phyloP scores from a whole-genome alignment of 2,888 invertebrate genomes.

The Timema cristinae region DNA sequence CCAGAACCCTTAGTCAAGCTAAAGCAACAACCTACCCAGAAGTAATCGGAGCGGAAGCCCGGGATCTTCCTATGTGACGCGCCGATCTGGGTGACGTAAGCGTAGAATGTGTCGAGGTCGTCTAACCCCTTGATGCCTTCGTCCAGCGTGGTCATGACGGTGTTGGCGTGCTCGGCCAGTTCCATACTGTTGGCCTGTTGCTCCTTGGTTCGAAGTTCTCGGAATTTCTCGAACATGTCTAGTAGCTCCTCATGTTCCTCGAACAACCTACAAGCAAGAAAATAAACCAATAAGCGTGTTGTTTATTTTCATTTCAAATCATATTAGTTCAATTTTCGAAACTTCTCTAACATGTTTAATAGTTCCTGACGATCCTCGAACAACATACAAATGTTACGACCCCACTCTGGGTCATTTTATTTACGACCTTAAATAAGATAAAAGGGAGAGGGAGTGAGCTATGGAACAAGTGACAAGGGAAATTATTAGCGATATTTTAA shows the following conservation, averaged over 20 bases:
- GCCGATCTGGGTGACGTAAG: conserved; percentile 77
- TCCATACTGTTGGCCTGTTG: conserved; percentile 78
- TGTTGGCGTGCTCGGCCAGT: conserved; percentile 80
- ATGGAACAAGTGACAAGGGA: too few species aligned
- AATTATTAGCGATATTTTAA: too few species aligned
- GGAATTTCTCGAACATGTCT: conserved; percentile 76
- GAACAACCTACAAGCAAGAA: conserved; percentile 65
- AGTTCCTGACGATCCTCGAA: conserved; percentile 82
- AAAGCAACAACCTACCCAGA: conserved; percentile 65
- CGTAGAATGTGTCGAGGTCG: conserved; percentile 78
- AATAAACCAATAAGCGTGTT: not conserved
- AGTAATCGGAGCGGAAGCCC: conserved; percentile 80
- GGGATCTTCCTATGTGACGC: conserved; percentile 78
- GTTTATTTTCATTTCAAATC: not conserved
- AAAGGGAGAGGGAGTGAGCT: too few species aligned
- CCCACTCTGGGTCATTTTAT: too few species aligned
- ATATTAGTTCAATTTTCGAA: conserved; percentile 58
- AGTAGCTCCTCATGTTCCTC: conserved; percentile 78
- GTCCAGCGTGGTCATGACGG: conserved; percentile 85
- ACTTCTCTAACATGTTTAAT: conserved; percentile 73
- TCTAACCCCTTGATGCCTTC: conserved; percentile 84
- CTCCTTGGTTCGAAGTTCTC: conserved; percentile 71
- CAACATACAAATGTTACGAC: conserved; percentile 72
- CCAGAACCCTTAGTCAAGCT: too few species aligned
- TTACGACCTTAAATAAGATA: too few species aligned